Evolutionary conservation across 2,113 vertebrate genomes (phyloP), one percentile per base, ranked within the genome.

Genomic region (Corythornis cristatus): DNA sequence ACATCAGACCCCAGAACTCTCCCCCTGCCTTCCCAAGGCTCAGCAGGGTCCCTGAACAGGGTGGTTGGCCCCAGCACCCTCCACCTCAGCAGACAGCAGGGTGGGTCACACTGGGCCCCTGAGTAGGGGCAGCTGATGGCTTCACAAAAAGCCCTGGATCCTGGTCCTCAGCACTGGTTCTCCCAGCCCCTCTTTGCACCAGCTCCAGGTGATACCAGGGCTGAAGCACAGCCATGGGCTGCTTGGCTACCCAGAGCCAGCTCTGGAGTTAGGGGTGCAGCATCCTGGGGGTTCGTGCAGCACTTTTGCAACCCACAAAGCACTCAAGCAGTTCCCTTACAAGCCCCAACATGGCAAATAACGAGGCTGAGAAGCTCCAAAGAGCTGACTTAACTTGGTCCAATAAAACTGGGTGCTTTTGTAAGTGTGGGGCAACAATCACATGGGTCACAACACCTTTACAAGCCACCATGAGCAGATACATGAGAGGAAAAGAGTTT

Each of bases 361-460:
- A 26, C 0, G 3, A 53, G 43, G 13, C 7, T 0, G 1, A 50
- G 75, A 48, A 26, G 43, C 29, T 90, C 22, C 0, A 1, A 8
- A 16, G 43, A 42, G 28, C 37, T n/a, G 23, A 11, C 9, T 35
- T 26, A 15, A 21, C 62, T 12, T 65, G 23, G 23, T 25, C 4
- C 7, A 3, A 10, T 1, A 3, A 48, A 73, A 23, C 1, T 4
- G 2, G 9, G 4, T 1, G 2, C 3, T 43, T 60, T 13, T 15
- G 1, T 45, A 4, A 11, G 14, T 0, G 1, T 15, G 23, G 56
- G 45, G 11, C 2, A n/a, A 28, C 12, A 14, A 8, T 12, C 9
- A 8, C 19, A 3, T 12, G 14, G 14, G 31, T 35, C 74, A 12
- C 12, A 6, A 20, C 48, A 37, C 10, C 3, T 31, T 29, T 6